Percentiles rank a stretch among this genome's conserved stretches.
phyloP scores from a whole-genome alignment of 2,113 vertebrate genomes.

The Willisornis vidua region DNA sequence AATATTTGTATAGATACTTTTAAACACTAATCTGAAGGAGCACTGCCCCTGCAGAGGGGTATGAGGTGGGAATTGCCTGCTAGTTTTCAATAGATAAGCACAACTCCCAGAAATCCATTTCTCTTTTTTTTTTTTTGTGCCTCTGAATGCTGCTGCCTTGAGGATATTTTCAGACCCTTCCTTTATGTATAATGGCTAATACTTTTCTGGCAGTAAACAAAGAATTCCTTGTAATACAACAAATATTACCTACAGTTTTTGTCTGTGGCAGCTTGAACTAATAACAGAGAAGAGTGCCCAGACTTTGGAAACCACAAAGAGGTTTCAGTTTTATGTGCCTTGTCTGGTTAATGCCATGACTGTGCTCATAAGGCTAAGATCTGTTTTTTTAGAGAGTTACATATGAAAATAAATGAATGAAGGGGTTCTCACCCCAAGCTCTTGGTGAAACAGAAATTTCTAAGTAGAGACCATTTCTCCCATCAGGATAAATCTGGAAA shows the following conservation, averaged over 20 bases:
- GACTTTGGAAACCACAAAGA: background rate
- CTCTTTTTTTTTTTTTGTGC: background rate
- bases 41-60: background rate
- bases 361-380: background rate
- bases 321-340: background rate
- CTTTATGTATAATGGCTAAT: background rate
- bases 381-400: background rate
- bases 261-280: background rate
- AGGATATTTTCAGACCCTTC: background rate
- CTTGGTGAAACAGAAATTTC: background rate
- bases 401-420: background rate
- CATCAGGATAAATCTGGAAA: background rate
- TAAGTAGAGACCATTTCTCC: background rate
- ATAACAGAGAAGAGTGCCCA: background rate
- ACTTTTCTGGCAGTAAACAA: background rate
- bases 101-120: background rate
- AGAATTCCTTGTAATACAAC: background rate
- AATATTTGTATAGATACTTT: background rate
- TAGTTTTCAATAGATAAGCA: background rate
- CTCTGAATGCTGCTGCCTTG: background rate
- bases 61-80: background rate
- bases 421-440: background rate
- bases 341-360: background rate
- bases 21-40: background rate
- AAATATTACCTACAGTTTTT: background rate